A percentile compares a stretch with the other conserved stretches of the same genome.
phyloP scores from a whole-genome alignment of 2,113 vertebrate genomes.

The Tinamus guttatus region DNA sequence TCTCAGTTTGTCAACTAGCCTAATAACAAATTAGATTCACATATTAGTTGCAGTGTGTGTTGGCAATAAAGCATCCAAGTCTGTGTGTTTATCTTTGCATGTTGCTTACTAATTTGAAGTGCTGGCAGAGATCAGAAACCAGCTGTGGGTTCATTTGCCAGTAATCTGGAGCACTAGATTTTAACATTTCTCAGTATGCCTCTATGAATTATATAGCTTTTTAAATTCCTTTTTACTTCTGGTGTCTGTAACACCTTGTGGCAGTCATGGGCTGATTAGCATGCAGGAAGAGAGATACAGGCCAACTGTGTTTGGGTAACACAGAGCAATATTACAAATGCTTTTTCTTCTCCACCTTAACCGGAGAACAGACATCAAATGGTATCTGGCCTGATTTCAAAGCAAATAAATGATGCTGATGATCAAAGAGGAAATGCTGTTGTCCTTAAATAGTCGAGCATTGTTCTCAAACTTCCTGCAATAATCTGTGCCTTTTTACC shows the following conservation, averaged over 20 bases:
- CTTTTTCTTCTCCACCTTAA: conserved; percentile 55
- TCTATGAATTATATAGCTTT: background rate
- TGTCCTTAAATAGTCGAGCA: conserved; percentile 68
- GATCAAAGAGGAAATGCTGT: conserved; percentile 56
- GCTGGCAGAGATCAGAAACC: background rate
- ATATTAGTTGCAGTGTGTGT: background rate
- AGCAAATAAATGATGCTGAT: conserved; percentile 56
- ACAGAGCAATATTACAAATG: background rate
- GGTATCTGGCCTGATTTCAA: conserved; percentile 43
- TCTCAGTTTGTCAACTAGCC: background rate
- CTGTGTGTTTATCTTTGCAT: background rate
- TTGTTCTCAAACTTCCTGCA: conserved; percentile 69
- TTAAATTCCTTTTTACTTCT: background rate
- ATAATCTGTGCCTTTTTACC: conserved; percentile 49
- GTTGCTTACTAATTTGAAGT: background rate
- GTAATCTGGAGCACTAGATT: background rate
- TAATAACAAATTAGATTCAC: background rate
- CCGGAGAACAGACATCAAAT: background rate
- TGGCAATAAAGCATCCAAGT: background rate
- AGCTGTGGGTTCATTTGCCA: background rate
- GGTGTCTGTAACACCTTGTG: background rate
- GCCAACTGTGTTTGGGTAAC: background rate
- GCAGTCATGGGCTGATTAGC: background rate
- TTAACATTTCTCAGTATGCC: background rate
- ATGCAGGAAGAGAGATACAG: background rate